A percentile compares a stretch with the other conserved stretches of the same genome.
Evolutionary conservation across 2,113 vertebrate species (phyloP).

Genomic region (Lagopus muta): DNA sequence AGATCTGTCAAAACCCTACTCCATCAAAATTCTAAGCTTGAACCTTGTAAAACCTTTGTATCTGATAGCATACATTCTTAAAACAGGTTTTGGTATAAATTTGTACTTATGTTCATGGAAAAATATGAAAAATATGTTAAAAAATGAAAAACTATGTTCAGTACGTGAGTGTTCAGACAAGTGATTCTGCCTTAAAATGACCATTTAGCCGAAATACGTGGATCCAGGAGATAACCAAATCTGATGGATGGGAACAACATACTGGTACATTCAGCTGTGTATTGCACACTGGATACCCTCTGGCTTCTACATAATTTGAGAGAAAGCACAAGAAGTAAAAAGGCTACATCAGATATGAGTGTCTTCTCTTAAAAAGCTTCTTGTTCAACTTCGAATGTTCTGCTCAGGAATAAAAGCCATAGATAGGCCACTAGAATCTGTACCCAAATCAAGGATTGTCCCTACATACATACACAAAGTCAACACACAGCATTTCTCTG

Average conservation of each 20-base stretch:
- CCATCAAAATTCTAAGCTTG: not conserved
- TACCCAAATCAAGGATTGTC: not conserved
- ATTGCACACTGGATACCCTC: not conserved
- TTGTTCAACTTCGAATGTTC: not conserved
- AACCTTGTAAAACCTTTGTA: not conserved
- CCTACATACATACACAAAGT: not conserved
- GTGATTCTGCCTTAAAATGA: not conserved
- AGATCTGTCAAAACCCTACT: not conserved
- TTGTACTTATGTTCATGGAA: not conserved
- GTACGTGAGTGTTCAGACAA: not conserved
- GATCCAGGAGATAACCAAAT: not conserved
- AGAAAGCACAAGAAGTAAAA: not conserved
- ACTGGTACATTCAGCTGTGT: not conserved
- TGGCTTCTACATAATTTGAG: not conserved
- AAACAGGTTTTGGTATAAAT: not conserved
- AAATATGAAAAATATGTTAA: not conserved
- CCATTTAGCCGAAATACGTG: not conserved
- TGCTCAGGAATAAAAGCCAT: not conserved
- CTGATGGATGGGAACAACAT: not conserved
- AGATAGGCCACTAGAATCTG: not conserved
- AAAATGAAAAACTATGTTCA: not conserved
- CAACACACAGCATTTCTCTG: too few species aligned
- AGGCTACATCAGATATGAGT: not conserved
- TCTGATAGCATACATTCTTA: not conserved
- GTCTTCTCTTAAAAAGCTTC: not conserved